Evolutionary conservation across 2,888 invertebrate species (phyloP).

Genomic region (Vandiemenella viatica): DNA sequence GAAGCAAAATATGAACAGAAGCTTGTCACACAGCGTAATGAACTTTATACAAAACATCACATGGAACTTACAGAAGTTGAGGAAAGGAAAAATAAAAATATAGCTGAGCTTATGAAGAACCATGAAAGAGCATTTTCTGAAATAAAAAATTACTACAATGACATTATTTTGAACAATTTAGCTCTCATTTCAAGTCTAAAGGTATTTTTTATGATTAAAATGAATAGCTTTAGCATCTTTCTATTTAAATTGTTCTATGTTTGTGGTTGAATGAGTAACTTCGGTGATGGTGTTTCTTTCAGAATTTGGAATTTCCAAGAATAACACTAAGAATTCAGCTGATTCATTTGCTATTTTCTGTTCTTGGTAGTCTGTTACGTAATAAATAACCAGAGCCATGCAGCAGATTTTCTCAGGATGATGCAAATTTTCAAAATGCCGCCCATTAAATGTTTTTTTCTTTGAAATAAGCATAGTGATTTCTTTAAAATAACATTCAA

Average conservation of each 20-base stretch:
- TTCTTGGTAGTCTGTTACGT: no score
- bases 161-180: slow-evolving; percentile 84
- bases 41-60: slow-evolving; percentile 55
- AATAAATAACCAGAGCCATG: no score
- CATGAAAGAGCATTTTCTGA: slow-evolving; percentile 78
- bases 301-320: no score
- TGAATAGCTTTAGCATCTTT: neutral
- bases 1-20: slow-evolving; percentile 60
- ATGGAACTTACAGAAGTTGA: slow-evolving; percentile 81
- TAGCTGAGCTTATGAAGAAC: slow-evolving; percentile 57
- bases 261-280: no score
- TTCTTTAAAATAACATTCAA: no score
- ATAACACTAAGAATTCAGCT: no score
- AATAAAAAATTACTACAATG: slow-evolving; percentile 89
- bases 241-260: neutral
- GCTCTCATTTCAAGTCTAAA: slow-evolving; percentile 81
- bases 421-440: no score
- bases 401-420: no score
- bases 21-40: slow-evolving; percentile 51
- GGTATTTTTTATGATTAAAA: slow-evolving; percentile 30
- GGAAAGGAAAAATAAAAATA: slow-evolving; percentile 78
- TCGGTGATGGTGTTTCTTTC: no score
- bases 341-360: no score
- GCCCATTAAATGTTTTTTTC: no score
- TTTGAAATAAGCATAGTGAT: no score